Evolutionary conservation across 2,113 vertebrate species (phyloP), one percentile per base, ranked within the genome.

Genomic region (Etheostoma spectabile): DNA sequence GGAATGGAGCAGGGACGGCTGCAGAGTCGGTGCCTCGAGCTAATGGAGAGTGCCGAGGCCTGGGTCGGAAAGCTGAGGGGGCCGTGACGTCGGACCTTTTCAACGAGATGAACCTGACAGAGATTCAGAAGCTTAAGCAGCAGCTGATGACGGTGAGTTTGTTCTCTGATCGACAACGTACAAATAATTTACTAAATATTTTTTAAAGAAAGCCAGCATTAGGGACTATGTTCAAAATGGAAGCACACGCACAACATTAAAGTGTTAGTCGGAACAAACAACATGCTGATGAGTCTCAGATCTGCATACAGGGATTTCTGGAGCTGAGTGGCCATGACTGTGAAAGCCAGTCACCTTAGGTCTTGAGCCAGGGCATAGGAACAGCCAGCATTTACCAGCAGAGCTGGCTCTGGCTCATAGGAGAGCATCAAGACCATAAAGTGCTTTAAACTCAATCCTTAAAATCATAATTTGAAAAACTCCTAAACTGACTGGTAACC

Each of bases 71-170:
- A 88, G 94, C 91, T 7, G 96, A 98, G 73, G 93, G 94, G 27
- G 95, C 94, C 0, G 89, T 94, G 19, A 95, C 96, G 0, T 77
- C 72, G 0, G 98, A 99, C 88, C 96, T 99, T 56, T 98, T 97
- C 93, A 99, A 97, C 65, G 98, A 99, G 90, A 95, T 99, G 83
- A 98, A 98, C 91, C 94, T 98, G 86, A 97, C 97, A 0, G 98
- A 99, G 94, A 96, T 99, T 91, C 98, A 99, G 93, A 99, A 98
- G 79, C 92, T 99, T 80, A 99, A 97, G 77, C 98, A 99, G 87
- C 97, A 99, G 33, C 95, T 99, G 24, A 93, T 97, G 92, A 96
- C 96, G 92, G 98, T 98, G 92, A 94, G 94, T 75, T 18, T 53
- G 5, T 2, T 30, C 22, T 27, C 12, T 30, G 14, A 61, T 60